Conservation (phyloP, 2,797 vertebrate genomes). For the Serranus cabrilla region DNA sequence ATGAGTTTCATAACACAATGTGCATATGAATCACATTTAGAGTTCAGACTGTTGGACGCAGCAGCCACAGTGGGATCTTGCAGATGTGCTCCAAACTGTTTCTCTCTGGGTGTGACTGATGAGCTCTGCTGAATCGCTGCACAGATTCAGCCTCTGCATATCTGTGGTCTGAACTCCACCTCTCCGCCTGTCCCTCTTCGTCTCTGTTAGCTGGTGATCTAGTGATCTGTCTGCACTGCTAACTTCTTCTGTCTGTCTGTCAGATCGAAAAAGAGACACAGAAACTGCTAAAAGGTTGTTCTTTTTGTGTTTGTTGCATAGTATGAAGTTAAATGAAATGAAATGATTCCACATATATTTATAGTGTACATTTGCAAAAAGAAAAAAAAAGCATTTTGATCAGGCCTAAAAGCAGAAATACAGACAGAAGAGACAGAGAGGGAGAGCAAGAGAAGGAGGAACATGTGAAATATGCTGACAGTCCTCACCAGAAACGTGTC, state of each 20-base stretch:
- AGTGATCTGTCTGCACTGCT: slow-evolving; percentile 31
- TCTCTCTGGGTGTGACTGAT: slow-evolving; percentile 61
- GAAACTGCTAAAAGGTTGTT: background rate
- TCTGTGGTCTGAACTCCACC: slow-evolving; percentile 78
- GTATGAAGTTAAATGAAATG: accelerated
- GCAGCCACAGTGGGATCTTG: background rate
- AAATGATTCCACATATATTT: background rate
- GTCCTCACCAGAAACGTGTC: no score
- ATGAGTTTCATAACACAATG: background rate
- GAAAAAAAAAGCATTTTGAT: background rate
- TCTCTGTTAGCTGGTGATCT: slow-evolving; percentile 35
- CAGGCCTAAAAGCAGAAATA: background rate
- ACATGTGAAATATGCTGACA: background rate
- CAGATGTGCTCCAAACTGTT: slow-evolving; percentile 25
- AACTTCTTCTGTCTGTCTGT: background rate
- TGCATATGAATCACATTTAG: background rate
- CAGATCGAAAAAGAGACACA: background rate
- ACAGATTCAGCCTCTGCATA: slow-evolving; percentile 71
- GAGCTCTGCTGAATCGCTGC: slow-evolving; percentile 53
- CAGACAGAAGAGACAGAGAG: background rate
- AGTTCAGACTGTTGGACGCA: background rate
- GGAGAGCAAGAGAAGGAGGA: background rate
- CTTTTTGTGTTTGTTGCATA: background rate
- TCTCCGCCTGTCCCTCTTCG: slow-evolving; percentile 38
- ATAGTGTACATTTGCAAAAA: background rate